These are phyloP conservation scores for Aphaenogaster floridana DNA, from an alignment of 1,140 invertebrate genomes.

Conservation along the genomic window DNA sequence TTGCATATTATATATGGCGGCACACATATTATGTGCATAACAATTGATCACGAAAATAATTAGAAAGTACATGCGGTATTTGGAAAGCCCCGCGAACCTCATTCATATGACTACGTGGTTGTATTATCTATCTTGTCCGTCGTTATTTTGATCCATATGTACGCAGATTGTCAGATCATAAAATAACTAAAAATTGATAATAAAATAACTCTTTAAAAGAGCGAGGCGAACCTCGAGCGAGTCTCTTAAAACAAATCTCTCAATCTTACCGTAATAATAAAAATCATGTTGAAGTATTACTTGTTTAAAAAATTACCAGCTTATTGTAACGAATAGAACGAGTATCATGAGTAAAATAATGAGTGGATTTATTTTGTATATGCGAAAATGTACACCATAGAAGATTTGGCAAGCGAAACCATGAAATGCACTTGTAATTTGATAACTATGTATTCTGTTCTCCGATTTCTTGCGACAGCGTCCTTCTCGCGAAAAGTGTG, in stretches of 20 bases:
- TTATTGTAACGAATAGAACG: background rate
- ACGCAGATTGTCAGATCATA: background rate
- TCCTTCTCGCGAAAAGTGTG: conserved; percentile 27
- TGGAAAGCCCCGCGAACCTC: background rate
- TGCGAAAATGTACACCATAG: background rate
- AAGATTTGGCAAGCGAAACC: conserved; percentile 1
- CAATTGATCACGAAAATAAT: conserved; percentile 20
- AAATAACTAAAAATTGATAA: background rate
- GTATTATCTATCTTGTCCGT: background rate
- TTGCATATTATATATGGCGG: conserved; percentile 30
- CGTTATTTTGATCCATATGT: background rate
- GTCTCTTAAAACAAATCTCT: background rate
- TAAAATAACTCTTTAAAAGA: conserved; percentile 22
- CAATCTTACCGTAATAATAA: conserved; percentile 3
- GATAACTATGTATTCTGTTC: background rate
- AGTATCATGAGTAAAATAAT: background rate
- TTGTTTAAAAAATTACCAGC: background rate
- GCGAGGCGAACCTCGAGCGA: background rate
- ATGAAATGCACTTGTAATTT: conserved; percentile 36
- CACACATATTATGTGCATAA: background rate
- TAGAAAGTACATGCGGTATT: conserved; percentile 42
- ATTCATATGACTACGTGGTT: background rate
- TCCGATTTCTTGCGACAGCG: conserved; percentile 25
- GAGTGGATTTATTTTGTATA: background rate
- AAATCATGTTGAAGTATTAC: background rate